A percentile compares a stretch with the other conserved stretches of the same genome.
Evolutionary conservation across 2,888 invertebrate genomes (phyloP).

Genomic region (Tetragonisca angustula): DNA sequence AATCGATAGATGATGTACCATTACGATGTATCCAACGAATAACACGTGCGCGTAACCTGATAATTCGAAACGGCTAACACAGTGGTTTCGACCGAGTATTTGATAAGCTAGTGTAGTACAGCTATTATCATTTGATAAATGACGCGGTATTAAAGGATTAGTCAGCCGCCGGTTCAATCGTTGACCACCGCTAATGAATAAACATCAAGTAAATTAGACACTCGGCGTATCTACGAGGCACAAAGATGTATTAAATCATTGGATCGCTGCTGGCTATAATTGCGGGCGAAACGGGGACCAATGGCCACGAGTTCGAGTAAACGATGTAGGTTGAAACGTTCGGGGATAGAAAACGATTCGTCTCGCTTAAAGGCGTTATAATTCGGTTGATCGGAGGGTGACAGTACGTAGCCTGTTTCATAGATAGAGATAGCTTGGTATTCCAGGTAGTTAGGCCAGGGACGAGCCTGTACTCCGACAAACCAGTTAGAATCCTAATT

Average conservation of each 20-base stretch:
- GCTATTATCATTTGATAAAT: constrained; percentile 43
- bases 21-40: constrained; percentile 45
- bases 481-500: constrained; percentile 42
- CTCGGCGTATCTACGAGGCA: background rate
- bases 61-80: constrained; percentile 41
- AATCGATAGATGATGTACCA: constrained; percentile 53
- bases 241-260: background rate
- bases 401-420: constrained; percentile 18
- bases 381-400: constrained; percentile 46
- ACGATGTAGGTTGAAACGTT: constrained; percentile 8
- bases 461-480: background rate
- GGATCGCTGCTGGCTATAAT: no score
- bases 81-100: constrained; percentile 27
- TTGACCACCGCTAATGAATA: constrained; percentile 18
- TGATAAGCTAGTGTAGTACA: constrained; percentile 34
- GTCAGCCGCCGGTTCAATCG: constrained; percentile 8
- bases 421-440: constrained; percentile 5
- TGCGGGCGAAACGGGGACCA: constrained; percentile 20
- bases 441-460: background rate
- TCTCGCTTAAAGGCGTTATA: constrained; percentile 29
- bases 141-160: constrained; percentile 19
- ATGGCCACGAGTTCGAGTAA: constrained; percentile 3
- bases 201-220: constrained; percentile 12
- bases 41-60: constrained; percentile 28
- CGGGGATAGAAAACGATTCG: constrained; percentile 32